Evolutionary conservation across 2,113 vertebrate species (phyloP), one percentile per base, ranked within the genome.

Genomic region (Montifringilla adamsi): DNA sequence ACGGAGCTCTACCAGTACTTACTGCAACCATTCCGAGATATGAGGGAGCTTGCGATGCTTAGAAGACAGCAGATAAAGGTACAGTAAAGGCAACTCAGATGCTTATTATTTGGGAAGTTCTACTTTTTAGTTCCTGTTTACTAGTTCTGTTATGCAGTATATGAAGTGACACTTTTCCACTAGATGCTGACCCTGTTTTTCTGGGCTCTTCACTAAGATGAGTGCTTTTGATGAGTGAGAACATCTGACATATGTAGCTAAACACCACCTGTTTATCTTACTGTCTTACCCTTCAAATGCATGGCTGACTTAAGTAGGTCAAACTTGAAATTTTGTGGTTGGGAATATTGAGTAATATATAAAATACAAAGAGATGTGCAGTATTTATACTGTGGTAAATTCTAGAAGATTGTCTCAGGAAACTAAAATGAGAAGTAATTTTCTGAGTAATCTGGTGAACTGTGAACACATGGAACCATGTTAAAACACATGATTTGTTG

Each of bases 41-140:
- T 99, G 99, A 98, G 99, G 83, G 99, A 99, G 64, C 98, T 99
- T 81, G 99, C 99, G 0, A 99, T 99, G 99, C 96, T 99, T 76
- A 98, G 99, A 84, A 98, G 99, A 94, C 99, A 99, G 95, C 99
- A 99, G 97, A 99, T 99, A 97, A 99, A 99, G 99, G 99, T 99
- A 98, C 27, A 63, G 59, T 47, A 74, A 85, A 90, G 13, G 13
- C 46, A 75, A 47, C 43, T 52, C 16, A 62, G 49, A 16, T 46
- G 69, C 20, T 30, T 90, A 56, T 27, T 87, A 72, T 31, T 33
- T 58, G n/a, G 6, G 4, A 82, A 64, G 15, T 30, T 5, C 28
- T 79, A 10, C 7, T 20, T 82, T 89, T 75, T 52, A n/a, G 16
- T 74, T 77, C 35, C 21, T 72, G 0, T 52, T 55, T 59, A 8